Percentiles rank a stretch among this genome's conserved stretches.
These are phyloP conservation scores for Zaprionus ornatus DNA, from an alignment of 1,140 invertebrate species.

Conservation along the genomic window DNA sequence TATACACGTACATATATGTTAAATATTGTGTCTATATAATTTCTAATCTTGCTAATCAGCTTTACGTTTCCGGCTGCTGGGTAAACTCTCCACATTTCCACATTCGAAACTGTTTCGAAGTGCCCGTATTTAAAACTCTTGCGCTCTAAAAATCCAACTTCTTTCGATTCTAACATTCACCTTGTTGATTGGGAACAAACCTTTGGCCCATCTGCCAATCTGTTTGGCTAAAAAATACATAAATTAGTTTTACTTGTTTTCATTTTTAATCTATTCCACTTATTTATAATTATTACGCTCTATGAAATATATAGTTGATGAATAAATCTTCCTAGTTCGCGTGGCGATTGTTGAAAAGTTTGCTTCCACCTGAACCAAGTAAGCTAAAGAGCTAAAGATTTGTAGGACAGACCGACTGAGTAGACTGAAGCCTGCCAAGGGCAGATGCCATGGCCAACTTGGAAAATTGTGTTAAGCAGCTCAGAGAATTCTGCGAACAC, in stretches of 20 bases:
- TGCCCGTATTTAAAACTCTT: not conserved
- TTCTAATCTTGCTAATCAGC: conserved; percentile 15
- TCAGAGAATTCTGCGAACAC: conserved; percentile 43
- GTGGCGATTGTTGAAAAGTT: conserved; percentile 62
- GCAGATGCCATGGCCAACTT: conserved; percentile 21
- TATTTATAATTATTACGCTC: conserved; percentile 8
- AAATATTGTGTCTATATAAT: conserved; percentile 21
- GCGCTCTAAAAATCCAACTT: conserved; percentile 38
- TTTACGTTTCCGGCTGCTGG: conserved; percentile 10
- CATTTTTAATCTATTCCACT: conserved; percentile 22
- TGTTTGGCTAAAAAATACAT: conserved; percentile 12
- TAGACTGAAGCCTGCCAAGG: not conserved
- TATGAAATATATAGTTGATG: conserved; percentile 20
- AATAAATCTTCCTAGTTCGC: conserved; percentile 5
- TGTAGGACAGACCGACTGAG: not conserved
- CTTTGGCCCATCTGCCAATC: not conserved
- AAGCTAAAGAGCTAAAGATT: conserved; percentile 13
- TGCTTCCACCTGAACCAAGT: conserved; percentile 27
- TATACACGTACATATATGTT: conserved; percentile 9
- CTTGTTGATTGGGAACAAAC: not conserved
- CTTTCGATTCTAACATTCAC: conserved; percentile 1
- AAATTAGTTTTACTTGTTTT: conserved; percentile 3
- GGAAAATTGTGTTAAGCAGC: conserved; percentile 16
- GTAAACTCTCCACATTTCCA: not conserved
- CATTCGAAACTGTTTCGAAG: not conserved